A percentile compares a stretch with the other conserved stretches of the same genome.
Conservation (phyloP, 2,113 vertebrate genomes). For the Grammatotria lemairii region DNA sequence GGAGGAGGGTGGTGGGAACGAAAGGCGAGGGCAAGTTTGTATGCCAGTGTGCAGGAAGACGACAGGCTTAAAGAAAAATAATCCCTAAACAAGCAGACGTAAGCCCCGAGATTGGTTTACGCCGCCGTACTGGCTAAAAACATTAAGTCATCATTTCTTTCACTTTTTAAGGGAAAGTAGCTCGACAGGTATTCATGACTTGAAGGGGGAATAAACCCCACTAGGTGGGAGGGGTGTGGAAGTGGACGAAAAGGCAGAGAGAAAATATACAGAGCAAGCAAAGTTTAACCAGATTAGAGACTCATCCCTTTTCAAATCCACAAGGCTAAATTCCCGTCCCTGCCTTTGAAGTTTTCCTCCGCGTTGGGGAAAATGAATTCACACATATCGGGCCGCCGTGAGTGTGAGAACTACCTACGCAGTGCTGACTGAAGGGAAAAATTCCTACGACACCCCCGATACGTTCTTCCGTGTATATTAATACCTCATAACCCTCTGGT, state of each 20-base stretch:
- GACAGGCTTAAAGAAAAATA: constrained; percentile 12
- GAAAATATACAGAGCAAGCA: constrained; percentile 65
- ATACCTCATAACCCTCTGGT: constrained; percentile 46
- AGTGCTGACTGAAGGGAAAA: constrained; percentile 63
- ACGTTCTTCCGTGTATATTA: constrained; percentile 29
- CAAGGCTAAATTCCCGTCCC: constrained; percentile 36
- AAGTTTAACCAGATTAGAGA: constrained; percentile 73
- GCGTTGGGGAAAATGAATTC: constrained; percentile 44
- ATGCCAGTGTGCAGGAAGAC: not conserved
- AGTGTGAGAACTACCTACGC: constrained; percentile 41
- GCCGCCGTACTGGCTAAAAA: constrained; percentile 5
- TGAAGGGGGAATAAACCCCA: not conserved
- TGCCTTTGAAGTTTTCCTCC: constrained; percentile 64
- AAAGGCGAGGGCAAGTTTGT: not conserved
- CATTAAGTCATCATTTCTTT: constrained; percentile 39
- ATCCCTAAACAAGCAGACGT: constrained; percentile 25
- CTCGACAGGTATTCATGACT: not conserved
- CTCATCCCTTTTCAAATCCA: constrained; percentile 69
- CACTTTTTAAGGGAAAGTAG: not conserved
- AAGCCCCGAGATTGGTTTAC: constrained; percentile 11
- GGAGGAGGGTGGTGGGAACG: not conserved
- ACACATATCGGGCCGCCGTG: constrained; percentile 37
- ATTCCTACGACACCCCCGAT: constrained; percentile 22
- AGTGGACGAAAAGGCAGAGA: constrained; percentile 1
- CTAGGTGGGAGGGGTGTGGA: not conserved